Evolutionary conservation across 2,888 invertebrate genomes (phyloP).

Genomic region (Nyleta sp.): DNA sequence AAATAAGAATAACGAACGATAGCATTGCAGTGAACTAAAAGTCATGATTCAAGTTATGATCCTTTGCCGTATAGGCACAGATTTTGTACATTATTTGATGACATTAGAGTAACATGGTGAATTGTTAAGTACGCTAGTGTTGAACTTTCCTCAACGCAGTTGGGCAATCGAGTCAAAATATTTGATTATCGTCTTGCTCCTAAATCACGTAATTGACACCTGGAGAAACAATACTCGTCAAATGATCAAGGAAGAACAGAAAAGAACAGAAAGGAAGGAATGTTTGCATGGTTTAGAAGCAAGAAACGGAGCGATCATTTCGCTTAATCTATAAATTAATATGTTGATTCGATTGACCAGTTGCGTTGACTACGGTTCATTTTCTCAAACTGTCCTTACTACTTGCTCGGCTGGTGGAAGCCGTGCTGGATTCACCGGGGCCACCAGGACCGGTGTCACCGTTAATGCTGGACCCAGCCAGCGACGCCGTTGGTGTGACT

Average conservation of each 20-base stretch:
- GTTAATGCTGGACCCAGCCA: conserved; percentile 79
- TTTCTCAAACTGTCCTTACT: conserved; percentile 80
- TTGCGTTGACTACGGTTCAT: conserved; percentile 81
- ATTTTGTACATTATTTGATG: conserved; percentile 57
- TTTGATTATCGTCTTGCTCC: conserved; percentile 16
- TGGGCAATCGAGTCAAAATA: conserved; percentile 77
- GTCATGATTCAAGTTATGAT: conserved; percentile 40
- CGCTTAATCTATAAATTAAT: conserved; percentile 70
- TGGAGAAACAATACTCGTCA: neutral
- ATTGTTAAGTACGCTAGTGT: conserved; percentile 32
- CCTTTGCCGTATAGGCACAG: conserved; percentile 49
- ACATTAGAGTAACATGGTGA: conserved; percentile 40
- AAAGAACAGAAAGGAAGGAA: neutral
- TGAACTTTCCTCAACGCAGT: conserved; percentile 77
- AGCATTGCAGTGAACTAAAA: too few species aligned
- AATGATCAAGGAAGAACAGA: too few species aligned
- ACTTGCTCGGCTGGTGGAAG: conserved; percentile 80
- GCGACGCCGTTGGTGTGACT: conserved; percentile 78
- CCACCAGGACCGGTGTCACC: conserved; percentile 78
- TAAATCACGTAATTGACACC: conserved; percentile 21
- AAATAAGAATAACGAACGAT: too few species aligned
- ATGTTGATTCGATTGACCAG: conserved; percentile 80
- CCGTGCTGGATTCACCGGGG: conserved; percentile 79
- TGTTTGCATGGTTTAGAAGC: conserved; percentile 13
- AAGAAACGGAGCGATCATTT: neutral